phyloP scores from a whole-genome alignment of 2,888 invertebrate species.

The Andrena bucephala region DNA sequence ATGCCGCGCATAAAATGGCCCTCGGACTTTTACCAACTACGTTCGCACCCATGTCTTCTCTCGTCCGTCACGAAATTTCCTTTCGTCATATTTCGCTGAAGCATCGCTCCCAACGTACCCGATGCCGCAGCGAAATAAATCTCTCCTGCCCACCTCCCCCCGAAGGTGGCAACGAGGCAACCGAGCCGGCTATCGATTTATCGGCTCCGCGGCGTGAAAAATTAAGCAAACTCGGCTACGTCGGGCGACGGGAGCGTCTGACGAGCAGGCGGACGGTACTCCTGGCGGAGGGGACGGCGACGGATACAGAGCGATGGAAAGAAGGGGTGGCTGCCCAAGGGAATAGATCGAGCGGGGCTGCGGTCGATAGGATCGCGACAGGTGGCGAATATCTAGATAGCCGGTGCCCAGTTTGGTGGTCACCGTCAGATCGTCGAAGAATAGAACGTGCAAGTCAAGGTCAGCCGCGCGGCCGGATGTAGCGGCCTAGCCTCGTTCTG shows the following conservation, averaged over 20 bases:
- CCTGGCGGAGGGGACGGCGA: neutral
- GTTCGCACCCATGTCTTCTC: too few relatives aligned
- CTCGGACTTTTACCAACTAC: too few relatives aligned
- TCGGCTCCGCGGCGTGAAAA: slow-evolving; percentile 31
- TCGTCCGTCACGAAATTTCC: too few relatives aligned
- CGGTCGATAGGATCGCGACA: slow-evolving; percentile 64
- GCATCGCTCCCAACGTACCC: neutral
- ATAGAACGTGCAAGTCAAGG: slow-evolving; percentile 63
- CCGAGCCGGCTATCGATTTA: slow-evolving; percentile 19
- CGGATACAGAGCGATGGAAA: neutral
- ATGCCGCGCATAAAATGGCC: too few relatives aligned
- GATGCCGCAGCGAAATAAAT: neutral
- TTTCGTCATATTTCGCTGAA: too few relatives aligned
- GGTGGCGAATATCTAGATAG: slow-evolving; percentile 64
- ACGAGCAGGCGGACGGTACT: neutral
- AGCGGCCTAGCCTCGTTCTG: slow-evolving; percentile 59
- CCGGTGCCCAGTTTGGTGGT: slow-evolving; percentile 44
- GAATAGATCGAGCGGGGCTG: slow-evolving; percentile 51
- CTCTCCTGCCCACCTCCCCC: neutral
- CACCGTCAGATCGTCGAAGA: slow-evolving; percentile 56
- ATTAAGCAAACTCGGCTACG: slow-evolving; percentile 20
- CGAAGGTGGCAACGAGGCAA: neutral
- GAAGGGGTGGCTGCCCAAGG: neutral
- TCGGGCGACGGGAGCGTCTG: slow-evolving; percentile 13
- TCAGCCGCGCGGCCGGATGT: slow-evolving; percentile 65